phyloP scores from a whole-genome alignment of 2,113 vertebrate genomes.

The Perca flavescens region DNA sequence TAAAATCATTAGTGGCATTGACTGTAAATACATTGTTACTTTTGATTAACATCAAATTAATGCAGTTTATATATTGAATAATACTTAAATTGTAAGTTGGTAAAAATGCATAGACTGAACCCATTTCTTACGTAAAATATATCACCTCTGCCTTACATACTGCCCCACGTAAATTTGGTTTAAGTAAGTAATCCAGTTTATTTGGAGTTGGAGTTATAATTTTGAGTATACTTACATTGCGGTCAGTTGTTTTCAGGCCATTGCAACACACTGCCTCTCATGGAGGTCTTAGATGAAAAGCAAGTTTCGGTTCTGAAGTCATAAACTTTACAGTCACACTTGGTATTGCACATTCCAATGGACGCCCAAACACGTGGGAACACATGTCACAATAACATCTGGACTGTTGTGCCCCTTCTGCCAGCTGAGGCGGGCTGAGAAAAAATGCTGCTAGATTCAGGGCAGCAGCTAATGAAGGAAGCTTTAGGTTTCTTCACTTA shows the following conservation, averaged over 20 bases:
- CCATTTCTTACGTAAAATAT: not conserved
- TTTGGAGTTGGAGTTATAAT: constrained; percentile 39
- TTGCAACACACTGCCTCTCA: constrained; percentile 49
- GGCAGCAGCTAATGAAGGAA: constrained; percentile 9
- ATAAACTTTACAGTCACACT: constrained; percentile 39
- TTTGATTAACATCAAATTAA: not conserved
- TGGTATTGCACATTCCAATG: constrained; percentile 45
- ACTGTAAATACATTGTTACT: not conserved
- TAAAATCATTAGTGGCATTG: not conserved
- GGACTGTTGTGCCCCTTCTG: constrained; percentile 45
- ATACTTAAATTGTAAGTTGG: not conserved
- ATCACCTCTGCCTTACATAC: not conserved
- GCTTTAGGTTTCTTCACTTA: constrained; percentile 20
- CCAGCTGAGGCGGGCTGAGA: constrained; percentile 11
- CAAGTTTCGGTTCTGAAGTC: constrained; percentile 29
- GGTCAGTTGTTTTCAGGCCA: constrained; percentile 44
- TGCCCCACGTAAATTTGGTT: not conserved
- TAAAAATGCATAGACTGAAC: not conserved
- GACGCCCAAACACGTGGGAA: constrained; percentile 54
- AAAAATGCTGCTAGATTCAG: not conserved
- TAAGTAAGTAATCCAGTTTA: constrained; percentile 23
- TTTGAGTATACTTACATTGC: constrained; percentile 30
- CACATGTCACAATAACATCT: constrained; percentile 65
- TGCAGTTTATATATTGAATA: not conserved
- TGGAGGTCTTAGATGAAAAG: constrained; percentile 51